Evolutionary conservation across 1,140 invertebrate species (phyloP).

Genomic region (Paralvinella palmiformis): DNA sequence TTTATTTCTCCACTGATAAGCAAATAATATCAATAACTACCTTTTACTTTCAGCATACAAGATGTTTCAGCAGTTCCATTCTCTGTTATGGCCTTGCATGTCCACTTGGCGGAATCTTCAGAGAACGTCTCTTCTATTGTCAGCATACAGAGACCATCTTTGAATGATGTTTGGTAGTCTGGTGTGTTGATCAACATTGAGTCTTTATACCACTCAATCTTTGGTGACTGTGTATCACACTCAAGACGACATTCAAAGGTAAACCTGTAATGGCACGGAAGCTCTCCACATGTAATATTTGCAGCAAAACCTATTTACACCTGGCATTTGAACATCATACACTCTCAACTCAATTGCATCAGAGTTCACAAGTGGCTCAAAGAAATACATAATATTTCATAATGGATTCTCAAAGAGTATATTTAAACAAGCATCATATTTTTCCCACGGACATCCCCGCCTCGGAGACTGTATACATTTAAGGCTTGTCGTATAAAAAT

Average conservation of each 20-base stretch:
- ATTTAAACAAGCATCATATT: too few species aligned
- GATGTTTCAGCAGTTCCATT: constrained; percentile 66
- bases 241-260: constrained; percentile 65
- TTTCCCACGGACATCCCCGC: too few species aligned
- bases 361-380: too few species aligned
- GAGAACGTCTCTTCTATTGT: constrained; percentile 74
- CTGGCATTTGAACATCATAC: too few species aligned
- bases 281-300: too few species aligned
- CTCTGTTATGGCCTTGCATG: constrained; percentile 64
- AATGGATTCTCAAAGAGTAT: too few species aligned
- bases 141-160: constrained; percentile 56
- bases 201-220: constrained; percentile 83
- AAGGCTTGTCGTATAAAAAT: too few species aligned
- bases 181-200: constrained; percentile 70
- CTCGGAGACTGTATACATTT: too few species aligned
- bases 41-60: constrained; percentile 70
- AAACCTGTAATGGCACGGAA: constrained; percentile 57
- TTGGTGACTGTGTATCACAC: constrained; percentile 50
- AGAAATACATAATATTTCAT: too few species aligned
- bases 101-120: constrained; percentile 75
- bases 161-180: constrained; percentile 59
- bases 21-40: constrained; percentile 46
- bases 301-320: too few species aligned
- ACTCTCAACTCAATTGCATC: too few species aligned
- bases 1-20: neutral